Base-by-base conservation (phyloP, 2,888 invertebrate species). In the Lasioglossum figueresi region DNA sequence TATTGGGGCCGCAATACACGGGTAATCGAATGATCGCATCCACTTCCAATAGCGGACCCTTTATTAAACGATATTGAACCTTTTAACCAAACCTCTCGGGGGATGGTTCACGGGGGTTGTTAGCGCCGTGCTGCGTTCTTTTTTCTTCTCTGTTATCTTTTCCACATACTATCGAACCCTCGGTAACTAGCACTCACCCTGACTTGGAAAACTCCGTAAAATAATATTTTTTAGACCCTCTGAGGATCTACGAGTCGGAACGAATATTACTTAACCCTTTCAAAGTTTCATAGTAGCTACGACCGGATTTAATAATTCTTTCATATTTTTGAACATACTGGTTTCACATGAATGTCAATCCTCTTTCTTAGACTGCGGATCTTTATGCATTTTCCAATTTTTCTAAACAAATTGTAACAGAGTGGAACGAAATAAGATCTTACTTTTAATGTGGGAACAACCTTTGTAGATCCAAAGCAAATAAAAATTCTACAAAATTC, bases 1-100 rank as follows among this genome's bases (percentile, higher is more conserved):
- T 27, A 72, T 72, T 45, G 45, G 72, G 72, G 19, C 8, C 72
- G 45, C 45, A 12, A 72, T 72, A 27, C 40, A 23, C 37, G 68
- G 40, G 23, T 68, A 68, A 37, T 68, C 68, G 68, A 68, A 68
- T 68, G 68, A 68, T 68, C 37, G 68, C 34, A 68, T 68, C 40
- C 37, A 37, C 37, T 68, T 23, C 37, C 27, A 37, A 74, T 74
- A n/a, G 52, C 37, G 16, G n/a, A 40, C 68, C 40, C 37, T 68
- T 37, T 68, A 40, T 63, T 63, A 37, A 27, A 43, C n/a, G 23
- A 68, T 68, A 68, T 68, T 37, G 37, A 34, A 37, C 68, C 34
- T 68, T 68, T 23, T 37, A 66, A 34, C 34, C 34, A 6, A 66
- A 10, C 31, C 66, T 66, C 31, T 19, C 19, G 10, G 66, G 31